These are phyloP conservation scores for Drosophila sulfurigaster DNA, from an alignment of 1,140 invertebrate species.

Conservation along the genomic window DNA sequence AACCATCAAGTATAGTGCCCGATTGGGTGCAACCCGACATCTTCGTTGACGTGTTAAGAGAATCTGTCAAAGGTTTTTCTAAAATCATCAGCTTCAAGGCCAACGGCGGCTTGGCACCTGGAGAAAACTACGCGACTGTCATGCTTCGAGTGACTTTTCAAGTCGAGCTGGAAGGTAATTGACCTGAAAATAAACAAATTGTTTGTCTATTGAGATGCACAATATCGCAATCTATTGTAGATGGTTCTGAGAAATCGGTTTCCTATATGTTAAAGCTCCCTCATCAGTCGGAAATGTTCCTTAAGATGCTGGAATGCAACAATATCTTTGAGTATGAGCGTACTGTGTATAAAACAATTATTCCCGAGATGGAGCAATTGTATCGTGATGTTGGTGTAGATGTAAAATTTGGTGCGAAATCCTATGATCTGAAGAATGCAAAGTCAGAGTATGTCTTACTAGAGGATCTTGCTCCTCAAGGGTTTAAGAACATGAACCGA, in stretches of 20 bases:
- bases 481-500: conserved; percentile 85
- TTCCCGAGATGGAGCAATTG: conserved; percentile 70
- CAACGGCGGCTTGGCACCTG: conserved; percentile 48
- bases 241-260: conserved; percentile 31
- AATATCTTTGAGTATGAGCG: conserved; percentile 65
- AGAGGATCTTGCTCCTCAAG: conserved; percentile 86
- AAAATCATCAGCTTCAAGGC: conserved; percentile 61
- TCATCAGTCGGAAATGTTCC: conserved; percentile 40
- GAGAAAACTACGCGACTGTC: conserved; percentile 70
- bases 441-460: conserved; percentile 81
- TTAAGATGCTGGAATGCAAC: conserved; percentile 51
- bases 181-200: background rate
- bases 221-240: background rate
- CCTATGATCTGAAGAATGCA: conserved; percentile 55
- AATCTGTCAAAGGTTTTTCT: conserved; percentile 52
- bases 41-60: conserved; percentile 51
- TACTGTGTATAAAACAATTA: conserved; percentile 51
- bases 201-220: background rate
- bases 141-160: conserved; percentile 60
- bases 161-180: conserved; percentile 61
- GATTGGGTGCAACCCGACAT: conserved; percentile 35
- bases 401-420: conserved; percentile 57
- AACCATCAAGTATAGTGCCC: conserved; percentile 23
- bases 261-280: conserved; percentile 70
- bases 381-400: conserved; percentile 76